A percentile compares a stretch with the other conserved stretches of the same genome.
phyloP scores from a whole-genome alignment of 2,888 invertebrate species.

The Leptopilina syphax region DNA sequence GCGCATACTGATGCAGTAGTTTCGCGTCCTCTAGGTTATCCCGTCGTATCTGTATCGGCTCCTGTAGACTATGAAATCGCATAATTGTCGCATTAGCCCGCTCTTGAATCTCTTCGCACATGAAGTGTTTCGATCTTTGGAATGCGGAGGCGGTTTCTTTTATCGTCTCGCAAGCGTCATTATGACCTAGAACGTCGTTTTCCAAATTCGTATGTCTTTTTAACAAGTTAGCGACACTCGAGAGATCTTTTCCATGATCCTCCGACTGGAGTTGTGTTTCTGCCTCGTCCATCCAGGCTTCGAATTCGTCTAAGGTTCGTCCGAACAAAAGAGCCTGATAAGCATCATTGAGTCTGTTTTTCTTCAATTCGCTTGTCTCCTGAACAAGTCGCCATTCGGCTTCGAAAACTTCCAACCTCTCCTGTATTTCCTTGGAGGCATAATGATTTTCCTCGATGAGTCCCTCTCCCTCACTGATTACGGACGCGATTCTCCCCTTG shows the following conservation, averaged over 20 bases:
- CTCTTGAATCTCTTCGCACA: conserved; percentile 90
- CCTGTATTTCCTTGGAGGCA: conserved; percentile 90
- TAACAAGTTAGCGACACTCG: conserved; percentile 89
- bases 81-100: conserved; percentile 84
- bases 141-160: conserved; percentile 89
- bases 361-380: conserved; percentile 89
- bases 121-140: conserved; percentile 89
- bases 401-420: conserved; percentile 89
- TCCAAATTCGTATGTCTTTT: conserved; percentile 91
- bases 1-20: conserved; percentile 90
- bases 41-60: conserved; percentile 92
- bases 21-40: conserved; percentile 96
- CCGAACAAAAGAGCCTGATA: conserved; percentile 93
- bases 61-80: conserved; percentile 88
- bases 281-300: conserved; percentile 94
- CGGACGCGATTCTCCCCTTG: conserved; percentile 89
- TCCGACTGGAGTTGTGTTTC: conserved; percentile 87
- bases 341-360: conserved; percentile 91
- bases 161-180: conserved; percentile 88
- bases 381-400: conserved; percentile 92
- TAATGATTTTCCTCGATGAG: conserved; percentile 88
- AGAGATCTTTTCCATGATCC: conserved; percentile 92
- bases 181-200: conserved; percentile 89
- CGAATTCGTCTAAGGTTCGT: conserved; percentile 94
- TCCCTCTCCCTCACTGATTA: conserved; percentile 83